phyloP scores from a whole-genome alignment of 1,140 invertebrate species.

The Colletes gigas region DNA sequence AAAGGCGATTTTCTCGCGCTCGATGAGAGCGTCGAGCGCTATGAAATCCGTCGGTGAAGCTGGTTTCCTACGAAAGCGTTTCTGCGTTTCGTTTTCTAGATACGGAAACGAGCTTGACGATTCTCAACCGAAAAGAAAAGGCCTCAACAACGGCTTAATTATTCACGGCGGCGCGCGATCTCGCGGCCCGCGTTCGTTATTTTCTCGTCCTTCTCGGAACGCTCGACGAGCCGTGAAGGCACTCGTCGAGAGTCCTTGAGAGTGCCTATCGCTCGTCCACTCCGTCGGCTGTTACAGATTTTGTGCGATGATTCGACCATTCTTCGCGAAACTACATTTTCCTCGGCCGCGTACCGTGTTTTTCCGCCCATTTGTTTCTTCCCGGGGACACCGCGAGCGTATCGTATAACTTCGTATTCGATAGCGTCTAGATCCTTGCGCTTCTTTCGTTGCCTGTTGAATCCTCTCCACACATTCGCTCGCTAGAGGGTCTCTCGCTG shows the following conservation, averaged over 20 bases:
- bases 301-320: not conserved
- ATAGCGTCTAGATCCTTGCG: not conserved
- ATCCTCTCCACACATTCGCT: not conserved
- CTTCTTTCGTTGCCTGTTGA: not conserved
- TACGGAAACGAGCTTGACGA: not conserved
- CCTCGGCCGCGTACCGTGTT: not conserved
- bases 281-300: not conserved
- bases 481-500: not conserved
- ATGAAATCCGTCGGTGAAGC: too few relatives aligned
- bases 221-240: constrained; percentile 54
- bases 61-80: too few relatives aligned
- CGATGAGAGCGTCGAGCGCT: too few relatives aligned
- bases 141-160: constrained; percentile 42
- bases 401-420: not conserved
- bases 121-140: not conserved
- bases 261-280: not conserved
- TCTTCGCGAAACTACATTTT: not conserved
- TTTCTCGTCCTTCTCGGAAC: constrained; percentile 59
- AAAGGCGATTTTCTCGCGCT: too few relatives aligned
- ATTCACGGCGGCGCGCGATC: constrained; percentile 8
- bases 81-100: not conserved
- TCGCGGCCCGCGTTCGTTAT: constrained; percentile 42
- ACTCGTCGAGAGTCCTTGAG: constrained; percentile 53
- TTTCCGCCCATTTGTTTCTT: not conserved
- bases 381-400: not conserved